Evolutionary conservation across 1,140 invertebrate genomes (phyloP).

Genomic region (Aethina tumida): DNA sequence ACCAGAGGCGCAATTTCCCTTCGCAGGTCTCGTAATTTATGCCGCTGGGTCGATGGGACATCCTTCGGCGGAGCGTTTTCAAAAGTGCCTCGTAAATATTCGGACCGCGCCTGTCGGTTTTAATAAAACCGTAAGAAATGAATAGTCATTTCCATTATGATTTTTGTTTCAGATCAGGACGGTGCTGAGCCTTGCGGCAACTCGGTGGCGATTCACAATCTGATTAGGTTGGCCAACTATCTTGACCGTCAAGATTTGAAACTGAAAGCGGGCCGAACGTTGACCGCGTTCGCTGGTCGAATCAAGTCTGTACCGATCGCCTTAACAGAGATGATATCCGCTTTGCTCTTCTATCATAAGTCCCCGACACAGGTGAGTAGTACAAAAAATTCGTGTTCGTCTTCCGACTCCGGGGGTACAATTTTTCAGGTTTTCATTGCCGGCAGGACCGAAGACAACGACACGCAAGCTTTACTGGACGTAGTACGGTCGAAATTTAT

Average conservation of each 20-base stretch:
- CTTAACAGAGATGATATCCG: constrained; percentile 71
- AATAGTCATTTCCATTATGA: not conserved
- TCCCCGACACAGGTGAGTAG: constrained; percentile 52
- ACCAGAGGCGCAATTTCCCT: no score
- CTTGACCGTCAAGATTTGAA: constrained; percentile 46
- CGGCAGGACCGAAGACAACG: constrained; percentile 50
- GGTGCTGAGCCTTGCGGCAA: constrained; percentile 88
- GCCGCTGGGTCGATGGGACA: no score
- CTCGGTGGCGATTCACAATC: constrained; percentile 77
- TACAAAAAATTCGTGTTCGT: not conserved
- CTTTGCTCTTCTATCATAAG: constrained; percentile 56
- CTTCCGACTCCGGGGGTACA: not conserved
- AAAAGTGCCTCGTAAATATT: no score
- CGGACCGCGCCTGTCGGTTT: not conserved
- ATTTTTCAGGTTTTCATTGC: constrained; percentile 53
- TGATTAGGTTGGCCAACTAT: constrained; percentile 61
- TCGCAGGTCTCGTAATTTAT: no score
- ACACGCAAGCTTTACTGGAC: constrained; percentile 56
- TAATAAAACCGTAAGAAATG: not conserved
- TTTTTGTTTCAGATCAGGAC: constrained; percentile 68
- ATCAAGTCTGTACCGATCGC: constrained; percentile 46
- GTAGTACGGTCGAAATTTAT: constrained; percentile 56
- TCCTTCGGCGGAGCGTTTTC: no score
- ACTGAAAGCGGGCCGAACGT: constrained; percentile 46
- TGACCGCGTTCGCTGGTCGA: constrained; percentile 42